Evolutionary conservation across 2,888 invertebrate species (phyloP).

Genomic region (Rhingia campestris): DNA sequence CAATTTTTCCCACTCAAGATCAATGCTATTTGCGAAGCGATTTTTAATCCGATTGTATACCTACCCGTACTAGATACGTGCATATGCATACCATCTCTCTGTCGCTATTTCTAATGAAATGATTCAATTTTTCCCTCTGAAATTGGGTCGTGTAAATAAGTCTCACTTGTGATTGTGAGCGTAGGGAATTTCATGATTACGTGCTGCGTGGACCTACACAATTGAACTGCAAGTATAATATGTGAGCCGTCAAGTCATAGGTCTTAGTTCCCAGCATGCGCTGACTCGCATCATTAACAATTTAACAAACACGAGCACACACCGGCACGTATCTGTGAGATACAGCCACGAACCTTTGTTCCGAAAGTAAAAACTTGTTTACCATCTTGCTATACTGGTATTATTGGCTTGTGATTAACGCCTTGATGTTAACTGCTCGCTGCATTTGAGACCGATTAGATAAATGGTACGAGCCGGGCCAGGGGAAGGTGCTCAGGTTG

Average conservation of each 20-base stretch:
- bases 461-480: neutral
- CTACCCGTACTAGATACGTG: neutral
- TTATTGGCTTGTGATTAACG: slow-evolving; percentile 41
- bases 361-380: slow-evolving; percentile 35
- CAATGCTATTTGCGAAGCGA: slow-evolving; percentile 23
- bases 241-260: neutral
- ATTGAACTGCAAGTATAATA: slow-evolving; percentile 11
- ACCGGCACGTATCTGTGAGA: slow-evolving; percentile 41
- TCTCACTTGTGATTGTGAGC: slow-evolving; percentile 35
- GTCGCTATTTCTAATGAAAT: slow-evolving; percentile 45
- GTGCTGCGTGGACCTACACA: neutral
- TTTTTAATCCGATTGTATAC: neutral
- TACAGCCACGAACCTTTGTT: slow-evolving; percentile 6
- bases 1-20: slow-evolving; percentile 46
- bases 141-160: slow-evolving; percentile 49
- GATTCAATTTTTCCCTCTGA: slow-evolving; percentile 24
- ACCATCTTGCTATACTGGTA: slow-evolving; percentile 1
- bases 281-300: slow-evolving; percentile 46
- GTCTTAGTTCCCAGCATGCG: neutral
- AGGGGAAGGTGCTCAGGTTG: neutral
- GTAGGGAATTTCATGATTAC: slow-evolving; percentile 14
- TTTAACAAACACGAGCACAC: slow-evolving; percentile 38
- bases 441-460: slow-evolving; percentile 11
- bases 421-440: slow-evolving; percentile 26
- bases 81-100: neutral